Percentiles rank a stretch among this genome's conserved stretches.
Conservation (phyloP, 1,140 invertebrate species). For the Drosophila leontia region DNA sequence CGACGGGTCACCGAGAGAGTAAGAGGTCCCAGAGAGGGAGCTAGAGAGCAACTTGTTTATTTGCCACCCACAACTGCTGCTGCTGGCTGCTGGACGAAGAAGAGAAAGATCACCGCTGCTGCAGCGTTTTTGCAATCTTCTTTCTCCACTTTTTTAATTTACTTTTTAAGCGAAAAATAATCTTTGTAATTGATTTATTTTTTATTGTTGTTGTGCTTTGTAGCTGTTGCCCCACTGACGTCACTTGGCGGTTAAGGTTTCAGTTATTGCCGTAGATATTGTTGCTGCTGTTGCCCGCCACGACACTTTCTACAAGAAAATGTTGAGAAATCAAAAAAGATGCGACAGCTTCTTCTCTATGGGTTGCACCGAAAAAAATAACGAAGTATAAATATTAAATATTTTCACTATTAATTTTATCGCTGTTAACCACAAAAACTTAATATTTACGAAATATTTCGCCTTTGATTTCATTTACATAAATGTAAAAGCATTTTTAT, state of each 20-base stretch:
- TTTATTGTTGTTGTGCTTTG: slow-evolving; percentile 21
- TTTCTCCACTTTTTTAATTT: slow-evolving; percentile 18
- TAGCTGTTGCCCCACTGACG: slow-evolving; percentile 28
- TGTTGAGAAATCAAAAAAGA: slow-evolving; percentile 83
- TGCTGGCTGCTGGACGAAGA: slow-evolving; percentile 22
- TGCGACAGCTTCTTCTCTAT: slow-evolving; percentile 65
- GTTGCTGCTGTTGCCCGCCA: slow-evolving; percentile 58
- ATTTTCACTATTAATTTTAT: not conserved
- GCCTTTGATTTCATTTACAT: too few relatives aligned
- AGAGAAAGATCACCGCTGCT: slow-evolving; percentile 28
- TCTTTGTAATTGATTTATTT: slow-evolving; percentile 43
- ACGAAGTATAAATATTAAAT: not conserved
- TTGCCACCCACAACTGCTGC: slow-evolving; percentile 64
- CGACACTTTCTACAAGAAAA: slow-evolving; percentile 81
- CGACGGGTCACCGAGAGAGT: slow-evolving; percentile 18
- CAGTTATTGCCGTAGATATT: slow-evolving; percentile 32
- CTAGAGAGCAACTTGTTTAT: slow-evolving; percentile 37
- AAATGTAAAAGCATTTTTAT: not conserved
- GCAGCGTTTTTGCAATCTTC: slow-evolving; percentile 49
- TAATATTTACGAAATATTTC: too few relatives aligned
- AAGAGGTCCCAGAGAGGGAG: slow-evolving; percentile 3
- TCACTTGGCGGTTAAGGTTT: slow-evolving; percentile 28
- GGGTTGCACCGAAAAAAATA: slow-evolving; percentile 6
- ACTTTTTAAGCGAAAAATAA: slow-evolving; percentile 35
- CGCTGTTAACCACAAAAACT: too few relatives aligned